A percentile compares a stretch with the other conserved stretches of the same genome.
These are phyloP conservation scores for Sarcophaga rosellei DNA, from an alignment of 2,888 invertebrate genomes.

Conservation along the genomic window DNA sequence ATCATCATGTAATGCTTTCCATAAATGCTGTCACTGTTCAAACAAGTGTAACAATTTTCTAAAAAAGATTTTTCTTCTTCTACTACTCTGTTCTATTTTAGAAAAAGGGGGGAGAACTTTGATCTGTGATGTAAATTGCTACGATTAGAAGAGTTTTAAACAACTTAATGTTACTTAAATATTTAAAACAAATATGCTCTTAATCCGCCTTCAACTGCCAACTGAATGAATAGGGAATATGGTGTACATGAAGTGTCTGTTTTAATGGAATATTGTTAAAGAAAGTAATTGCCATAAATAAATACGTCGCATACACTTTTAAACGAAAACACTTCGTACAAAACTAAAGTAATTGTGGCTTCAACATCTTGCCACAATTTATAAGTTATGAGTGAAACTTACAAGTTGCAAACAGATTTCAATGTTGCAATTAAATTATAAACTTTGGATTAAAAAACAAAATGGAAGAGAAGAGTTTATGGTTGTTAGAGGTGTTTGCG, in stretches of 20 bases:
- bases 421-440: neutral
- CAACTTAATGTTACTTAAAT: constrained; percentile 1
- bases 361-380: too few relatives aligned
- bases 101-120: constrained; percentile 1
- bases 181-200: neutral
- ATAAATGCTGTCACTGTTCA: neutral
- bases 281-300: too few relatives aligned
- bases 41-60: constrained; percentile 13
- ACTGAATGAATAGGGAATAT: neutral
- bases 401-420: neutral
- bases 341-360: too few relatives aligned
- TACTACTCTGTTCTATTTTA: neutral
- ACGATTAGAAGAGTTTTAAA: neutral
- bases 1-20: constrained; percentile 12
- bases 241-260: too few relatives aligned
- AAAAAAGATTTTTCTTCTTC: neutral
- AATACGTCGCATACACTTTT: too few relatives aligned
- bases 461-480: neutral
- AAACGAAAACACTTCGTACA: too few relatives aligned
- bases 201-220: constrained; percentile 3
- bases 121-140: constrained; percentile 14
- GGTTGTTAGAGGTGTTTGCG: too few relatives aligned
- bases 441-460: neutral
- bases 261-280: too few relatives aligned
- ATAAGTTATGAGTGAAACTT: too few relatives aligned